Percentiles rank a stretch among this genome's conserved stretches.
Conservation (phyloP, 2,113 vertebrate genomes). For the Camelus bactrianus region DNA sequence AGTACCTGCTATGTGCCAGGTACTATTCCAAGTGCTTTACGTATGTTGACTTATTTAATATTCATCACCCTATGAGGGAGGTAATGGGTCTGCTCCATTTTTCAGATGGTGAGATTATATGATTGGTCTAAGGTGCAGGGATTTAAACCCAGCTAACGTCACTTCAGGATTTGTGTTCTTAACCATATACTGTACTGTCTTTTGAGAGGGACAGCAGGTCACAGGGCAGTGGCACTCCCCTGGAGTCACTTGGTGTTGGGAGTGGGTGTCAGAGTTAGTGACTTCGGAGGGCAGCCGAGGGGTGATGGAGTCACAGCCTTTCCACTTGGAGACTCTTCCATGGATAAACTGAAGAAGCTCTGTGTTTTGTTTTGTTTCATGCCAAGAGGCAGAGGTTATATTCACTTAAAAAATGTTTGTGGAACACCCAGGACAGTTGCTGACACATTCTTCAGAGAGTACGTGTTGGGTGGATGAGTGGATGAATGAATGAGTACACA, state of each 20-base stretch:
- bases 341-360: neutral
- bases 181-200: neutral
- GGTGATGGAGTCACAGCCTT: neutral
- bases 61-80: neutral
- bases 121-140: neutral
- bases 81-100: neutral
- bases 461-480: neutral
- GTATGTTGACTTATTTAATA: neutral
- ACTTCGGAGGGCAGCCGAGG: neutral
- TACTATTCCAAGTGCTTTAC: neutral
- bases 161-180: neutral
- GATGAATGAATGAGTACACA: neutral
- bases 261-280: neutral
- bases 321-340: neutral
- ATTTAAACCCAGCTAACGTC: conserved; percentile 25
- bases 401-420: neutral
- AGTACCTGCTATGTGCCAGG: neutral
- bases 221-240: neutral
- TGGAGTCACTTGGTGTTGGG: neutral
- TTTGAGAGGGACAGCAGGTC: neutral
- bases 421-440: neutral
- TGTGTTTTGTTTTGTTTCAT: neutral
- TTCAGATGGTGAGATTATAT: neutral
- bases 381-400: neutral
- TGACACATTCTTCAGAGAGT: neutral